These are phyloP conservation scores for Apistogramma diplotaenia DNA, from an alignment of 2,113 vertebrate species.

Conservation along the genomic window DNA sequence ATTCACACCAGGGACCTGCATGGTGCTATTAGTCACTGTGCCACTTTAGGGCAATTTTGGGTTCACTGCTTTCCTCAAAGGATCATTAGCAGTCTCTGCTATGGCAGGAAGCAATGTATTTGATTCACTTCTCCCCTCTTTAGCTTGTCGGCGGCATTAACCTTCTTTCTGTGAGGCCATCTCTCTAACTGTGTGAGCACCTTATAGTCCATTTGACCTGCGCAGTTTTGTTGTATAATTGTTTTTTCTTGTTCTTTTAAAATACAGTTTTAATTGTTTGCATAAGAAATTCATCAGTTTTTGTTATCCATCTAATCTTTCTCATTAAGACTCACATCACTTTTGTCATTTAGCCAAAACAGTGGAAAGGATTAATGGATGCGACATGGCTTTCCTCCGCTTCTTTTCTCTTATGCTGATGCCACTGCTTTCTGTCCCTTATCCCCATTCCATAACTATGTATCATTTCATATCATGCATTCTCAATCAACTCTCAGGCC, in stretches of 20 bases:
- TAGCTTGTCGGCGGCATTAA: constrained; percentile 6
- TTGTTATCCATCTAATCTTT: constrained; percentile 23
- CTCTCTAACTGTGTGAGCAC: not conserved
- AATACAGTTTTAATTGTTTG: not conserved
- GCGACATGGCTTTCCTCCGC: not conserved
- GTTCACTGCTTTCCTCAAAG: constrained; percentile 28
- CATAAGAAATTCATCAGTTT: constrained; percentile 2
- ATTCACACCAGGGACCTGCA: constrained; percentile 31
- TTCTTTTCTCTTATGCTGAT: not conserved
- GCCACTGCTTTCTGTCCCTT: constrained; percentile 7
- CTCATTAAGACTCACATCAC: constrained; percentile 33
- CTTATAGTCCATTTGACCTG: not conserved
- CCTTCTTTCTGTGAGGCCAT: not conserved
- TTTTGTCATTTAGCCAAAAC: constrained; percentile 27
- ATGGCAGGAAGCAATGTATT: not conserved
- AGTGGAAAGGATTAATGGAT: constrained; percentile 30
- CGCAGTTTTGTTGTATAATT: not conserved
- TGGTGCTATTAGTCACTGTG: constrained; percentile 5
- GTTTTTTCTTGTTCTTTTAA: not conserved
- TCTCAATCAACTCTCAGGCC: constrained; percentile 19
- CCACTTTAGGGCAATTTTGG: constrained; percentile 20
- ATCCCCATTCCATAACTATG: constrained; percentile 36
- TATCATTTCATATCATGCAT: constrained; percentile 37
- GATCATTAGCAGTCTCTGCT: constrained; percentile 23
- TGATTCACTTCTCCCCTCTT: not conserved